Base-by-base conservation (phyloP, 2,797 vertebrate genomes). In the Cryptoblepharus egeriae region DNA sequence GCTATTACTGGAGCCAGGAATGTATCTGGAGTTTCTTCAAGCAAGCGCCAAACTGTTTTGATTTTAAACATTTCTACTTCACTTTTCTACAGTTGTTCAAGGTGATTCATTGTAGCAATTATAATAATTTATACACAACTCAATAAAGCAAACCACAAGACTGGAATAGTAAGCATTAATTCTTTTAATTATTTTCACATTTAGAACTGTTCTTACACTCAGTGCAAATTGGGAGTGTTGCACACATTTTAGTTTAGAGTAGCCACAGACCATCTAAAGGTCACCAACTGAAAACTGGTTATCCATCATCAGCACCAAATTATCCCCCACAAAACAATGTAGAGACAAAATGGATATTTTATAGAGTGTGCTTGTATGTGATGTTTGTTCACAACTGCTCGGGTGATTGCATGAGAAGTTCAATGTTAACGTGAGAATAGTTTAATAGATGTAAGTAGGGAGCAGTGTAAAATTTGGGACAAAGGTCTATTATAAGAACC, bases 391-490 rank as follows among this genome's bases (percentile, higher is more conserved):
- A 67, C 49, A 52, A 52, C 49, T 52, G 32, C 20, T 13, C 3
- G 24, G 28, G 6, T 76, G 28, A n/a, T 28, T 5, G 16, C 16
- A 30, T 30, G 9, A 32, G 61, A 67, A 32, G 49, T 30, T 12
- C n/a, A n/a, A 15, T 32, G 15, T 52, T 52, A 13, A 52, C 22
- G 12, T 28, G 28, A 18, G 58, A 37, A 22, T 58, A 58, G 5
- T 24, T 52, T 49, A 4, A 4, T 4, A 5, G 55, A 49, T 12
- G 72, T 30, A 15, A 76, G 58, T 9, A 20, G 7, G 22, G 1
- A 1, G 1, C 16, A 4, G 11, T 0, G 32, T 20, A 45, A 67
- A 67, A 0, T 2, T 9, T 1, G 70, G 68, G 26, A 32, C 45
- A 60, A n/a, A n/a, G 32, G 32, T 82, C 0, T 75, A 75, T 13